phyloP scores from a whole-genome alignment of 1,140 invertebrate genomes.

The Bathynomus jamesi region DNA sequence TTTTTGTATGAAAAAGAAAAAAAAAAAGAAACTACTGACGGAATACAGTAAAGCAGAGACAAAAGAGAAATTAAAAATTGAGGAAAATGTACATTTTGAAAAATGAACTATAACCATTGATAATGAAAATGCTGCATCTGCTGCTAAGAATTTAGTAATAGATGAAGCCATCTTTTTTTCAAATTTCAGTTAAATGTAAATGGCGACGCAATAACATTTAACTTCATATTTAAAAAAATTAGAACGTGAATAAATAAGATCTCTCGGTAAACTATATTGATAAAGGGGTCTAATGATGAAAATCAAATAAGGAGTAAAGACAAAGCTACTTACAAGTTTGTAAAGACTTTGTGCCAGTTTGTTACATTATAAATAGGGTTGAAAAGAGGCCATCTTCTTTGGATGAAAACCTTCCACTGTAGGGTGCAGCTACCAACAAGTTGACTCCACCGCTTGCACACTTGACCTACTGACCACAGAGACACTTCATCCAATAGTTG shows the following conservation, averaged over 20 bases:
- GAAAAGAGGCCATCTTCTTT: slow-evolving; percentile 72
- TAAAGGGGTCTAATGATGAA: too few relatives aligned
- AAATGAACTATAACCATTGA: too few relatives aligned
- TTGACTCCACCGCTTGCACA: slow-evolving; percentile 73
- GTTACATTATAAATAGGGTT: slow-evolving; percentile 57
- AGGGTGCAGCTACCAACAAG: slow-evolving; percentile 53
- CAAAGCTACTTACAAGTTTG: slow-evolving; percentile 42
- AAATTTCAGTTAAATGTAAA: slow-evolving; percentile 18
- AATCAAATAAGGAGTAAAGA: too few relatives aligned
- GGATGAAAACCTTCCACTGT: slow-evolving; percentile 63
- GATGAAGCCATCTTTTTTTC: not conserved
- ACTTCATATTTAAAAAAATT: slow-evolving; percentile 5
- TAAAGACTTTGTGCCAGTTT: slow-evolving; percentile 70
- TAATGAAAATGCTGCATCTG: too few relatives aligned
- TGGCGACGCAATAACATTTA: slow-evolving; percentile 42
- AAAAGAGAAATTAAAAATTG: not conserved
- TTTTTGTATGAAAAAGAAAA: too few relatives aligned
- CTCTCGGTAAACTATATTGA: too few relatives aligned
- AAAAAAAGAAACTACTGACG: not conserved
- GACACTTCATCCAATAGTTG: slow-evolving; percentile 84
- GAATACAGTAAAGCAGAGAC: not conserved
- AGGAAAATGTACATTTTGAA: too few relatives aligned
- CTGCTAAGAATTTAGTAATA: not conserved
- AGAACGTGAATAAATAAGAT: not conserved
- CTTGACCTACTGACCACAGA: slow-evolving; percentile 73